A percentile compares a stretch with the other conserved stretches of the same genome.
These are phyloP conservation scores for Pseudomyrmex flavicornis DNA, from an alignment of 1,140 invertebrate genomes.

Conservation along the genomic window DNA sequence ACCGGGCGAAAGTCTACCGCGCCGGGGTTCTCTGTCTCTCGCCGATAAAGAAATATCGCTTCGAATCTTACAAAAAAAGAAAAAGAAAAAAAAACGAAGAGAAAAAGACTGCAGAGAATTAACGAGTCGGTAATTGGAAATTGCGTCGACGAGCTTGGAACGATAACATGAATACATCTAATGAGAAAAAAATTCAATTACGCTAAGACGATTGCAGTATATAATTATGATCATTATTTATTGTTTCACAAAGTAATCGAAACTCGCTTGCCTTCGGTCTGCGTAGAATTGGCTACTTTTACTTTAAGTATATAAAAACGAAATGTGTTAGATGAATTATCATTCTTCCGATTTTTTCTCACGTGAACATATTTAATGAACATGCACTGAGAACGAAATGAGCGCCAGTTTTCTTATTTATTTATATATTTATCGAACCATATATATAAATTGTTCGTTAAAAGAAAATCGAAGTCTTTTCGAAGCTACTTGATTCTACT, in stretches of 20 bases:
- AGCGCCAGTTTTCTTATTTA: not conserved
- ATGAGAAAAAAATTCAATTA: not conserved
- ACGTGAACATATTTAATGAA: not conserved
- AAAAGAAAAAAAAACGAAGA: not conserved
- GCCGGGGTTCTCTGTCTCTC: not conserved
- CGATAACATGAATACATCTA: not conserved
- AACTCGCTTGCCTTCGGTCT: too few species aligned
- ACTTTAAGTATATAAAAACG: not conserved
- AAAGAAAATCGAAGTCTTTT: constrained; percentile 9
- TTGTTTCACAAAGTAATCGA: constrained; percentile 4
- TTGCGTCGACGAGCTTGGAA: not conserved
- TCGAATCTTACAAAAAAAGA: not conserved
- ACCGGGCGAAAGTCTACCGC: not conserved
- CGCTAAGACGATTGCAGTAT: not conserved
- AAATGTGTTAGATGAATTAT: not conserved
- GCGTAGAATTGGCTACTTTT: not conserved
- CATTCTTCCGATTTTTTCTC: not conserved
- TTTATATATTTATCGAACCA: constrained; percentile 13
- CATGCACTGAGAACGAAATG: too few species aligned
- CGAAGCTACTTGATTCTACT: constrained; percentile 39
- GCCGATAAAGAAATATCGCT: constrained; percentile 17
- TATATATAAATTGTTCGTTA: not conserved
- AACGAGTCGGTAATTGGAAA: not conserved
- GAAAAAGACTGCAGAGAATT: not conserved
- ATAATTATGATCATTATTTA: not conserved